Conservation (phyloP, 2,113 vertebrate genomes). For the Oryzias melastigma region DNA sequence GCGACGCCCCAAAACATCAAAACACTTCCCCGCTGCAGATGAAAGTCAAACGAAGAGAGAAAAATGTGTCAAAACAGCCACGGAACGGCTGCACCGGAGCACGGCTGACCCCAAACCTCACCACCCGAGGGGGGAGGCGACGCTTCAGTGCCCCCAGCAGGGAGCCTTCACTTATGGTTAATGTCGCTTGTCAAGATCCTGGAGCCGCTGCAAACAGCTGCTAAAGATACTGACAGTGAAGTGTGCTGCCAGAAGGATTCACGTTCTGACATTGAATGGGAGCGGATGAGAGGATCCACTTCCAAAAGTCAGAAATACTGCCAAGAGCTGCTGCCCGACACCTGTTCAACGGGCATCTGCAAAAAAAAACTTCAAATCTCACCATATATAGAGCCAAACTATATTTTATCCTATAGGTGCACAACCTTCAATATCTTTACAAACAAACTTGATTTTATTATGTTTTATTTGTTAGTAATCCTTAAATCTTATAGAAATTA, state of each 20-base stretch:
- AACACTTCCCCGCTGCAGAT: not conserved
- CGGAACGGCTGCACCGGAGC: not conserved
- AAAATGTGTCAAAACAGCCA: not conserved
- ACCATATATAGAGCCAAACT: no score
- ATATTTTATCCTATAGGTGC: no score
- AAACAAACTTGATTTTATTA: no score
- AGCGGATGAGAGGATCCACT: conserved; percentile 43
- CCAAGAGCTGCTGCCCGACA: conserved; percentile 20
- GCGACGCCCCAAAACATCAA: conserved; percentile 2
- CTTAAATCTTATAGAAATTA: no score
- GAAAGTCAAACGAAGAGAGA: conserved; percentile 1
- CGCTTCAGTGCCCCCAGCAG: conserved; percentile 15
- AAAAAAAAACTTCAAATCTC: not conserved
- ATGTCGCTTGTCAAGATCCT: conserved; percentile 33
- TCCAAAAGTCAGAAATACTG: conserved; percentile 18
- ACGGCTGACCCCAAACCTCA: not conserved
- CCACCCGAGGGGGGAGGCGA: conserved; percentile 7
- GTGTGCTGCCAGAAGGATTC: conserved; percentile 42
- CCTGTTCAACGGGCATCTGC: conserved; percentile 18
- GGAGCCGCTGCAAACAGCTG: conserved; percentile 61
- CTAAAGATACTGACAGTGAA: conserved; percentile 38
- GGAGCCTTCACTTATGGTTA: conserved; percentile 24
- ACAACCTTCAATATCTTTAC: no score
- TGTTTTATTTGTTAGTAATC: no score
- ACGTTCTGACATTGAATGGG: conserved; percentile 42